phyloP scores from a whole-genome alignment of 1,140 invertebrate species.

The Diachasma alloeum region DNA sequence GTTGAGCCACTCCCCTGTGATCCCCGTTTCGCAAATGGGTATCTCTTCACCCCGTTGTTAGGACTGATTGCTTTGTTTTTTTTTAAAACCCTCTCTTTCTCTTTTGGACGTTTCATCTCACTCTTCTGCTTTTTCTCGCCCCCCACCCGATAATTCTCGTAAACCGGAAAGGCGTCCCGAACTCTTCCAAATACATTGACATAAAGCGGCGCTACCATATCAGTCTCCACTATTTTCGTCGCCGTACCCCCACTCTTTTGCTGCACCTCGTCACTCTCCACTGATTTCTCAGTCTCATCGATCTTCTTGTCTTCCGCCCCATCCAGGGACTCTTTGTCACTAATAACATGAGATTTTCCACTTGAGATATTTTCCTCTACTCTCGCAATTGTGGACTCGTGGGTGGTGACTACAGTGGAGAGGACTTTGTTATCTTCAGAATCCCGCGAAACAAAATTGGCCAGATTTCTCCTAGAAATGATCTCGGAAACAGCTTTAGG shows the following conservation, averaged over 20 bases:
- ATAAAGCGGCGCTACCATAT: constrained; percentile 23
- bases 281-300: constrained; percentile 16
- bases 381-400: constrained; percentile 40
- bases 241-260: neutral
- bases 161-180: constrained; percentile 21
- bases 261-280: neutral
- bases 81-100: neutral
- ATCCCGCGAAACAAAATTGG: constrained; percentile 34
- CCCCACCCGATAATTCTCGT: constrained; percentile 30
- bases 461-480: constrained; percentile 8
- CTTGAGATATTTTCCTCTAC: constrained; percentile 38
- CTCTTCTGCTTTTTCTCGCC: neutral
- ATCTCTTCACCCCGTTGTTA: neutral
- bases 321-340: constrained; percentile 1
- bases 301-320: neutral
- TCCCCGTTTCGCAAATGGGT: neutral
- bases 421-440: constrained; percentile 42
- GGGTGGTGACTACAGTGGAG: constrained; percentile 39
- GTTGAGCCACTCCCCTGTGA: neutral
- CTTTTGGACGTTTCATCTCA: neutral
- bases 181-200: constrained; percentile 25
- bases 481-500: constrained; percentile 23
- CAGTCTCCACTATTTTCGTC: neutral
- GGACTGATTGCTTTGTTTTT: constrained; percentile 10
- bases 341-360: constrained; percentile 8